Conservation (phyloP, 2,113 vertebrate species). For the Astur gentilis region DNA sequence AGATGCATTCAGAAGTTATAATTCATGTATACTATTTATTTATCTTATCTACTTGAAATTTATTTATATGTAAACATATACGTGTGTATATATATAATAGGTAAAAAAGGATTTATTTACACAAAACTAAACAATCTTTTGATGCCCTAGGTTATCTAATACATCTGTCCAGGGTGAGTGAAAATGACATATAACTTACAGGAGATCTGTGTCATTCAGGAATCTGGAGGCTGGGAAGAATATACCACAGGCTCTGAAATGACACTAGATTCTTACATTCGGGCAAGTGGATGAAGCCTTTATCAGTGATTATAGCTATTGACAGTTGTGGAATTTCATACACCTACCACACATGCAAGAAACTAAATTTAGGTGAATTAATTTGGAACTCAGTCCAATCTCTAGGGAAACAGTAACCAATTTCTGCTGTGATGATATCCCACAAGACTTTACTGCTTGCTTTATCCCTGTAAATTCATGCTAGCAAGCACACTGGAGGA, state of each 20-base stretch:
- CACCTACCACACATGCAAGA: not conserved
- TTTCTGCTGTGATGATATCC: not conserved
- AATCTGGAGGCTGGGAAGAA: not conserved
- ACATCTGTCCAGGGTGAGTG: not conserved
- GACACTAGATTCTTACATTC: not conserved
- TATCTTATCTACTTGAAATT: not conserved
- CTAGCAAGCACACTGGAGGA: not conserved
- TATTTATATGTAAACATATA: not conserved
- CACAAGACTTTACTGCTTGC: not conserved
- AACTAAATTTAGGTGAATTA: not conserved
- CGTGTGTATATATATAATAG: fast-evolving
- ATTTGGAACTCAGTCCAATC: not conserved
- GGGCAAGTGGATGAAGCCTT: not conserved
- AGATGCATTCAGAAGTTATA: not conserved
- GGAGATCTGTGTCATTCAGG: not conserved
- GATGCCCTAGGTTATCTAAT: not conserved
- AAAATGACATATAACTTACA: not conserved
- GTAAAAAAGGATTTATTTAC: not conserved
- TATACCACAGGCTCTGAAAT: not conserved
- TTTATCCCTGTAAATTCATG: not conserved
- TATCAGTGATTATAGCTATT: not conserved
- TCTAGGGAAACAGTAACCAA: not conserved
- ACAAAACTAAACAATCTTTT: not conserved
- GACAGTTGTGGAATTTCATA: not conserved
- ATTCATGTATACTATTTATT: not conserved